Evolutionary conservation across 2,888 invertebrate species (phyloP).

Genomic region (Rotaria socialis): DNA sequence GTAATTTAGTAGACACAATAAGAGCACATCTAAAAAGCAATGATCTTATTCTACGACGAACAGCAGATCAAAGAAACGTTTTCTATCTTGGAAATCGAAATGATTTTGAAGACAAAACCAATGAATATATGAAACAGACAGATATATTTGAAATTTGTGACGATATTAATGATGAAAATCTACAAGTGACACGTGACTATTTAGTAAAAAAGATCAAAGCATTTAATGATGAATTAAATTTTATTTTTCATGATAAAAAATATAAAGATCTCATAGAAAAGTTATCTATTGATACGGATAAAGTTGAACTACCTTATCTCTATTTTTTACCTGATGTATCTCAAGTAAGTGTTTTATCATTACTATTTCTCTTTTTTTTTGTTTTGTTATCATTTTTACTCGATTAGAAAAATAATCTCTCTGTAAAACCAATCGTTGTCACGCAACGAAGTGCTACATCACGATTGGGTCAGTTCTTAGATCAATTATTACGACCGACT

Average conservation of each 20-base stretch:
- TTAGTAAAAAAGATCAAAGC: background rate
- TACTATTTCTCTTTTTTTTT: background rate
- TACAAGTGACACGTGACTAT: background rate
- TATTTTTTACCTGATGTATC: background rate
- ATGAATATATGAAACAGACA: background rate
- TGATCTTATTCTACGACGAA: background rate
- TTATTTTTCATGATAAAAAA: background rate
- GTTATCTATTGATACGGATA: background rate
- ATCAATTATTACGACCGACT: background rate
- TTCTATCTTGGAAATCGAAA: background rate
- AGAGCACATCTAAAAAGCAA: background rate
- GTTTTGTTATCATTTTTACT: background rate
- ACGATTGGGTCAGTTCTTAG: background rate
- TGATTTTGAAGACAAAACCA: background rate
- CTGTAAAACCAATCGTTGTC: background rate
- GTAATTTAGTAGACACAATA: background rate
- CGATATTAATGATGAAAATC: background rate
- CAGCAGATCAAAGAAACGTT: background rate
- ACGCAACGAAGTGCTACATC: background rate
- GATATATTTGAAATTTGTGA: background rate
- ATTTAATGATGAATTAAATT: background rate
- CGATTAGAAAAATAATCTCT: background rate
- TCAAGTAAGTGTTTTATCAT: background rate
- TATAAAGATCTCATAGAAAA: background rate
- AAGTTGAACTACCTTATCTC: background rate